phyloP scores from a whole-genome alignment of 1,140 invertebrate genomes.

The Sitophilus oryzae region DNA sequence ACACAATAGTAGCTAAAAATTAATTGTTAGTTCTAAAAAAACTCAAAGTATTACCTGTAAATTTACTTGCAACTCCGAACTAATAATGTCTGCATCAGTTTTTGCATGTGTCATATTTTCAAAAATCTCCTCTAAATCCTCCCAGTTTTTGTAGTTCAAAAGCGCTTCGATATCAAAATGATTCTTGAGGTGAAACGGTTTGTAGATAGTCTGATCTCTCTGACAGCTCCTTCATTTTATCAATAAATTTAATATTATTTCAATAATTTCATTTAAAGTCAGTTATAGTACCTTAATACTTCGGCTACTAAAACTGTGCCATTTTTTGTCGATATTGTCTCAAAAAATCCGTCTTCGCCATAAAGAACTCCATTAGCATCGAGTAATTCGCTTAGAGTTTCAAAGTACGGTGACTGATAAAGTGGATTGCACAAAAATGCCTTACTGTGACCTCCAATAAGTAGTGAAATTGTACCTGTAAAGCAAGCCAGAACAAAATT shows the following conservation, averaged over 20 bases:
- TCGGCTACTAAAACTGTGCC: slow-evolving; percentile 34
- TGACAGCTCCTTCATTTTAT: slow-evolving; percentile 59
- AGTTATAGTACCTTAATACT: slow-evolving; percentile 36
- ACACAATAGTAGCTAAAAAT: neutral
- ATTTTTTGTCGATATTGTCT: slow-evolving; percentile 42
- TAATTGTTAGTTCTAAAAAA: neutral
- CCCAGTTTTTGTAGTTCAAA: slow-evolving; percentile 57
- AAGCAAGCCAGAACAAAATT: too few relatives aligned
- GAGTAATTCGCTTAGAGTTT: slow-evolving; percentile 52
- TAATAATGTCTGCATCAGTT: slow-evolving; percentile 49
- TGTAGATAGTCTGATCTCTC: slow-evolving; percentile 61
- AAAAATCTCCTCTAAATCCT: slow-evolving; percentile 49
- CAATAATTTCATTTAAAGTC: neutral
- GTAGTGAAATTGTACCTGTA: slow-evolving; percentile 45
- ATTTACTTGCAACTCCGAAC: slow-evolving; percentile 52
- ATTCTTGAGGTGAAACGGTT: slow-evolving; percentile 60
- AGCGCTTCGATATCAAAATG: slow-evolving; percentile 38
- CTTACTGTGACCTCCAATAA: slow-evolving; percentile 51
- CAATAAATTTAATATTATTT: neutral
- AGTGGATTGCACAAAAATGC: slow-evolving; percentile 58
- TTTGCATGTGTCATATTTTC: slow-evolving; percentile 43
- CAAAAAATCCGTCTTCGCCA: slow-evolving; percentile 52
- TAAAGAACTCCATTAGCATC: slow-evolving; percentile 56
- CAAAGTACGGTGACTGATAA: slow-evolving; percentile 54
- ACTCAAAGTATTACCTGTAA: slow-evolving; percentile 45